phyloP scores from a whole-genome alignment of 1,140 invertebrate genomes.

The Trichonephila clavipes region DNA sequence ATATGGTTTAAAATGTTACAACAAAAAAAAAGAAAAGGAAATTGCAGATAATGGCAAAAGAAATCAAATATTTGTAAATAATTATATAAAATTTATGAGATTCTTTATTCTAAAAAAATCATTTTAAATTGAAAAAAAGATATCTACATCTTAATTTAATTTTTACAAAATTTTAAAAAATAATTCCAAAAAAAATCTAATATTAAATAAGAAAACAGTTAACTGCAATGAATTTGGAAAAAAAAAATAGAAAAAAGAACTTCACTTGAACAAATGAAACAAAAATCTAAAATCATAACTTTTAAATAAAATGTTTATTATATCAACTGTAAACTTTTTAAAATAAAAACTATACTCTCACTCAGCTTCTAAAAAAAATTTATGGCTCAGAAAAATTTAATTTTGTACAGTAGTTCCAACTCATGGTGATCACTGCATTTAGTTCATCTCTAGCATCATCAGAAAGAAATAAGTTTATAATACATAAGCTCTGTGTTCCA shows the following conservation, averaged over 20 bases:
- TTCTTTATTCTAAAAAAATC: no score
- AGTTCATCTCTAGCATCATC: background rate
- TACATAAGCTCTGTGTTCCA: conserved; percentile 31
- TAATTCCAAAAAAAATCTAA: background rate
- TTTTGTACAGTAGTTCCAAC: conserved; percentile 9
- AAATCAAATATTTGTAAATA: no score
- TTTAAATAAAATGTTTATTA: background rate
- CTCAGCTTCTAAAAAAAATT: background rate
- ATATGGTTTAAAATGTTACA: no score
- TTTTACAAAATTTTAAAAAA: no score
- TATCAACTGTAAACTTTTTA: background rate
- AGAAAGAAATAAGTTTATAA: conserved; percentile 27
- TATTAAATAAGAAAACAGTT: background rate
- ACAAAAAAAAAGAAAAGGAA: no score
- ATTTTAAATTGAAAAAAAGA: no score
- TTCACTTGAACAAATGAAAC: background rate
- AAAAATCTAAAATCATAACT: background rate
- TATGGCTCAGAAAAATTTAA: background rate
- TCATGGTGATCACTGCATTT: background rate
- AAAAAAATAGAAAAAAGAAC: background rate
- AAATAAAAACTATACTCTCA: background rate
- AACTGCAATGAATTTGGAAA: background rate
- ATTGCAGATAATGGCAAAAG: no score
- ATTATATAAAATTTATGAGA: no score
- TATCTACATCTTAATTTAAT: no score